phyloP scores from a whole-genome alignment of 2,797 vertebrate genomes.

The Spea hammondii region DNA sequence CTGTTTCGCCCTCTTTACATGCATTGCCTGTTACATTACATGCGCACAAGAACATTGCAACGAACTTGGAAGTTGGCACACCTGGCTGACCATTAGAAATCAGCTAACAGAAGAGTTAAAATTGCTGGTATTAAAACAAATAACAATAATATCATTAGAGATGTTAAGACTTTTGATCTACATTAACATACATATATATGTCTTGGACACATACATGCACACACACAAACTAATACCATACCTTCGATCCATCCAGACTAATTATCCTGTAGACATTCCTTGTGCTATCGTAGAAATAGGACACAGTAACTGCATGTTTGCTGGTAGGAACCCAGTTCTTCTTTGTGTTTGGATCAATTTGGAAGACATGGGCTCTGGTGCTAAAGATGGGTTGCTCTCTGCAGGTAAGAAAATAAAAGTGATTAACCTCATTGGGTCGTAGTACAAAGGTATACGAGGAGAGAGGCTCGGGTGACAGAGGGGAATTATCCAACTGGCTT shows the following conservation, averaged over 20 bases:
- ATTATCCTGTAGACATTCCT: conserved; percentile 98
- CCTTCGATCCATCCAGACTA: conserved; percentile 98
- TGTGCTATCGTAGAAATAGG: conserved; percentile 98
- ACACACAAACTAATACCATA: conserved; percentile 57
- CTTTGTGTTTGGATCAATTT: conserved; percentile 98
- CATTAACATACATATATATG: no score
- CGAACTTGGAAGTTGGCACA: no score
- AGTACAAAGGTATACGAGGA: conserved; percentile 55
- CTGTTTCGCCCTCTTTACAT: no score
- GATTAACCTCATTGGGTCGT: conserved; percentile 71
- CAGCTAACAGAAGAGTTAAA: no score
- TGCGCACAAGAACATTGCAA: no score
- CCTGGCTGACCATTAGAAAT: no score
- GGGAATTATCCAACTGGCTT: background rate
- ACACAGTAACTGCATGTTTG: conserved; percentile 98
- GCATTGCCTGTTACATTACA: no score
- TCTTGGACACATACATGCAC: no score
- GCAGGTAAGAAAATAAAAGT: conserved; percentile 74
- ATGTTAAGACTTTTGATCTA: no score
- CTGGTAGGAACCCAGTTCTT: conserved; percentile 99
- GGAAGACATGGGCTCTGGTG: conserved; percentile 97
- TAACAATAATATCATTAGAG: no score
- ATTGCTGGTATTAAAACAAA: no score
- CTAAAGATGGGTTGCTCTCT: conserved; percentile 99
- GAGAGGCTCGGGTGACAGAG: conserved; percentile 4